phyloP scores from a whole-genome alignment of 2,888 invertebrate species.

The Antitype chi region DNA sequence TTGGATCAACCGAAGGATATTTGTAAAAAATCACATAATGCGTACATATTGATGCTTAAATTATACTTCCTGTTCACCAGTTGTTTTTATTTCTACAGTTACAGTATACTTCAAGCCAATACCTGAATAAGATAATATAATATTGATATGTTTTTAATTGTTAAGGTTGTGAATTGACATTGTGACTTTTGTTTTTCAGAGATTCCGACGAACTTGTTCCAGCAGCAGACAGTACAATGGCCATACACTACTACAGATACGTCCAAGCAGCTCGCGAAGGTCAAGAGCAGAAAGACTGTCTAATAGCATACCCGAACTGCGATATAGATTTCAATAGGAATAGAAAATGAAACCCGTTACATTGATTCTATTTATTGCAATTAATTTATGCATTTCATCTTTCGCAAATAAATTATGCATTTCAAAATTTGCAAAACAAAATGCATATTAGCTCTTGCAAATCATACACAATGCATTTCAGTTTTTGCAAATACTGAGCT shows the following conservation, averaged over 20 bases:
- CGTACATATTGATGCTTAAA: not conserved
- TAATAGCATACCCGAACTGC: slow-evolving; percentile 92
- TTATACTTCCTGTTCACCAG: not conserved
- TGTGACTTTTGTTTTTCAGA: slow-evolving; percentile 86
- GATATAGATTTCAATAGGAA: slow-evolving; percentile 92
- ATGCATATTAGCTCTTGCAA: not conserved
- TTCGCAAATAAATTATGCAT: not conserved
- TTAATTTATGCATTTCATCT: not conserved
- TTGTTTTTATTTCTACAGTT: not conserved
- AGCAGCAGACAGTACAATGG: slow-evolving; percentile 93
- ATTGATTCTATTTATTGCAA: slow-evolving; percentile 1
- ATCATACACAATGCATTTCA: not conserved
- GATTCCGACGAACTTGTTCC: slow-evolving; percentile 94
- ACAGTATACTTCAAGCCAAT: not conserved
- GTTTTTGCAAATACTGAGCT: not conserved
- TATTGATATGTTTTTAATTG: not conserved
- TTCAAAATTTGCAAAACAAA: not conserved
- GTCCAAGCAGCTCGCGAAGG: slow-evolving; percentile 96
- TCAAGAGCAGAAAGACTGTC: slow-evolving; percentile 95
- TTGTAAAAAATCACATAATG: not conserved
- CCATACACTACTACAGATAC: slow-evolving; percentile 94
- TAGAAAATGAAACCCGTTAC: slow-evolving; percentile 38
- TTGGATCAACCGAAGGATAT: not conserved
- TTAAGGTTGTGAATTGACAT: not conserved
- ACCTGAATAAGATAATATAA: not conserved